A percentile compares a stretch with the other conserved stretches of the same genome.
These are phyloP conservation scores for Isoperla grammatica DNA, from an alignment of 2,888 invertebrate genomes.

Conservation along the genomic window DNA sequence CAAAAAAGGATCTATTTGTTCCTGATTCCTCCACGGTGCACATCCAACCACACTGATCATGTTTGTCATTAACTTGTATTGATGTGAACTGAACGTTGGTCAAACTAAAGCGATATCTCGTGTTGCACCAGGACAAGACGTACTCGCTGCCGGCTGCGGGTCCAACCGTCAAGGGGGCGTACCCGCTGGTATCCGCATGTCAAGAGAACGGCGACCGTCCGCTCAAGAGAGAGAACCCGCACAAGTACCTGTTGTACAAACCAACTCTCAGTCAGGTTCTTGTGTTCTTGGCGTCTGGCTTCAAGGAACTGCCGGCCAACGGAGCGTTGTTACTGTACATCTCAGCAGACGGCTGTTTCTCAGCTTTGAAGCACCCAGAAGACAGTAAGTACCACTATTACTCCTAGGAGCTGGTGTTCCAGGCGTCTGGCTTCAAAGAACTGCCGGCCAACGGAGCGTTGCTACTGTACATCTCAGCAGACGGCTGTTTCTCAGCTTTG, in stretches of 20 bases:
- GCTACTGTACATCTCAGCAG: too few species aligned
- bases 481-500: too few species aligned
- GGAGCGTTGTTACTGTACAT: conserved; percentile 89
- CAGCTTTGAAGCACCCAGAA: conserved; percentile 77
- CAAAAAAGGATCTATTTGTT: too few species aligned
- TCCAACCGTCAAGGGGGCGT: conserved; percentile 38
- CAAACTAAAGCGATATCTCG: too few species aligned
- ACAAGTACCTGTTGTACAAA: conserved; percentile 93
- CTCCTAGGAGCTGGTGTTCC: too few species aligned
- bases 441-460: too few species aligned
- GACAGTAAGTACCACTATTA: conserved; percentile 63
- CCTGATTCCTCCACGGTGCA: too few species aligned
- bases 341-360: conserved; percentile 86
- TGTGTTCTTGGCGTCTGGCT: conserved; percentile 85
- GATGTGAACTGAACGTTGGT: too few species aligned
- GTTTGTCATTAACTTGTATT: too few species aligned
- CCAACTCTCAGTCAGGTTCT: conserved; percentile 91
- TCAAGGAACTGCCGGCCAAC: conserved; percentile 87
- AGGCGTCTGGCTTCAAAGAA: too few species aligned
- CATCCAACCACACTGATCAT: too few species aligned
- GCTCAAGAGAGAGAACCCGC: conserved; percentile 80
- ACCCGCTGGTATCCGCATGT: conserved; percentile 44
- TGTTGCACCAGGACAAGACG: conserved; percentile 40
- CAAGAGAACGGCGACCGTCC: conserved; percentile 66
- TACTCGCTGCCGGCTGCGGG: conserved; percentile 38